Conservation (phyloP, 2,113 vertebrate species). For the Origma solitaria region DNA sequence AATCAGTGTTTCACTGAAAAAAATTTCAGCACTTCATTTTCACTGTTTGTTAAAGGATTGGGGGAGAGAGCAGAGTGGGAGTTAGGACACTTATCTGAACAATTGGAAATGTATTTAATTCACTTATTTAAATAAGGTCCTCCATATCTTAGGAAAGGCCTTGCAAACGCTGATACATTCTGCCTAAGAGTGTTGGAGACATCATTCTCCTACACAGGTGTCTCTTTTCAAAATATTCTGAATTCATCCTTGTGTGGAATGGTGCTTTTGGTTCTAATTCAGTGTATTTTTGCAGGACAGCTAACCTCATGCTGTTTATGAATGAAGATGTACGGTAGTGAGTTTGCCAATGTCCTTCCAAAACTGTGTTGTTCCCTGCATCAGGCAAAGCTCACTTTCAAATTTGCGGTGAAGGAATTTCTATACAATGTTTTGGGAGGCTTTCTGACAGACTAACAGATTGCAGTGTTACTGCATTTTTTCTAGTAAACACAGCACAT, state of each 20-base stretch:
- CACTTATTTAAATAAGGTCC: neutral
- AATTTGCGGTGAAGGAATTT: neutral
- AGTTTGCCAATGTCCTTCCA: neutral
- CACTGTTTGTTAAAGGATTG: neutral
- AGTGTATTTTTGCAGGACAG: neutral
- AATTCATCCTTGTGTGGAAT: neutral
- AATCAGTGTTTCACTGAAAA: neutral
- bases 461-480: neutral
- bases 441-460: neutral
- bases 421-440: neutral
- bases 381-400: neutral
- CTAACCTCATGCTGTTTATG: neutral
- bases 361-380: neutral
- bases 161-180: neutral
- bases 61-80: neutral
- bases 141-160: neutral
- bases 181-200: neutral
- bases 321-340: neutral
- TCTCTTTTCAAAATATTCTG: neutral
- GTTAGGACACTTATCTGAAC: neutral
- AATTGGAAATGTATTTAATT: neutral
- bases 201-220: neutral
- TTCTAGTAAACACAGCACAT: neutral
- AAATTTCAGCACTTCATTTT: neutral
- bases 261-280: neutral